These are phyloP conservation scores for Sebastes kiyomatsui DNA, from an alignment of 2,797 vertebrate species.

Conservation along the genomic window DNA sequence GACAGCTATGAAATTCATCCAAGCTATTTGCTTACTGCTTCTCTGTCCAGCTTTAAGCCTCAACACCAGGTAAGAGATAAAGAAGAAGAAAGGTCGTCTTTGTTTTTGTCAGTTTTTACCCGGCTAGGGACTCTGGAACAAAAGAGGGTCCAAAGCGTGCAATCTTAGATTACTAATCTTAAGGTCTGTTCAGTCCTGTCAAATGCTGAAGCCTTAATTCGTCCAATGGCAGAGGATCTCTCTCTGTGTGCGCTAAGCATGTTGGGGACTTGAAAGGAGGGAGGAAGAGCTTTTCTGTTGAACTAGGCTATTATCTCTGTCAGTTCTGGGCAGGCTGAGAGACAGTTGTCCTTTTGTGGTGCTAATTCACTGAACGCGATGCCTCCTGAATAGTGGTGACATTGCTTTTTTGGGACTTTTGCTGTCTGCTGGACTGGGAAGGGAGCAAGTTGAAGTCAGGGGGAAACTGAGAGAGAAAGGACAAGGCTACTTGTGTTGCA, in stretches of 20 bases:
- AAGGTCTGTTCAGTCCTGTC: conserved; percentile 50
- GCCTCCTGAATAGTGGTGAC: conserved; percentile 55
- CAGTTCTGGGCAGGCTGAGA: conserved; percentile 50
- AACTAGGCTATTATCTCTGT: conserved; percentile 71
- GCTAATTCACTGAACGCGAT: conserved; percentile 54
- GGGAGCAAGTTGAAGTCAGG: conserved; percentile 70
- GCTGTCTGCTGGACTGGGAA: conserved; percentile 47
- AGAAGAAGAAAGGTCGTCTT: conserved; percentile 6
- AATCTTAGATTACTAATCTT: conserved; percentile 63
- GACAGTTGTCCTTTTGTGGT: conserved; percentile 75
- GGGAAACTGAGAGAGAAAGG: conserved; percentile 57
- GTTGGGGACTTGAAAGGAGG: conserved; percentile 57
- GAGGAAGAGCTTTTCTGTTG: conserved; percentile 68
- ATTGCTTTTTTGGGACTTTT: conserved; percentile 70
- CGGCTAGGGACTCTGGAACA: conserved; percentile 50
- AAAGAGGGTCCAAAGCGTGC: conserved; percentile 45
- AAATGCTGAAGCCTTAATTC: conserved; percentile 54
- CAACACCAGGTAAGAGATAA: conserved; percentile 82
- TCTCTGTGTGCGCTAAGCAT: conserved; percentile 49
- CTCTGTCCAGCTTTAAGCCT: conserved; percentile 82
- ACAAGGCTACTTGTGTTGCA: conserved; percentile 74
- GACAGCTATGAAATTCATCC: conserved; percentile 87
- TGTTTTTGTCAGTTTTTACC: conserved; percentile 38
- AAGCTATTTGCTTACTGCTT: conserved; percentile 83
- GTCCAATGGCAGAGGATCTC: conserved; percentile 35